Percentiles rank a stretch among this genome's conserved stretches.
Conservation (phyloP, 1,140 invertebrate species). For the Stegodyphus dumicola region DNA sequence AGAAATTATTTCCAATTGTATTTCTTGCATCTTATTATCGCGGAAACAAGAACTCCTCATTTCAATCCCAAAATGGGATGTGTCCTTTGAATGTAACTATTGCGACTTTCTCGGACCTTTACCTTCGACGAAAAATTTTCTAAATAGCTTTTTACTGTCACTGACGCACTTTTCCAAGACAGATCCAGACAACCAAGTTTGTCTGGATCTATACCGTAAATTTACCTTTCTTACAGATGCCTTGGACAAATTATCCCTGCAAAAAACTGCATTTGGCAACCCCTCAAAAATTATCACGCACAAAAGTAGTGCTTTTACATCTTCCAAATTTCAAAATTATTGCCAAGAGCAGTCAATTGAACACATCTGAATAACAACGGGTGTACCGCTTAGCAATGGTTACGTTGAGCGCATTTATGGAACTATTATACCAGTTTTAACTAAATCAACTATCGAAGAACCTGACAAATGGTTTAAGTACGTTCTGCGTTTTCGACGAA, state of each 20-base stretch:
- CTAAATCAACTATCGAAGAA: not conserved
- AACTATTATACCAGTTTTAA: not conserved
- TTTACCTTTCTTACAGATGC: not conserved
- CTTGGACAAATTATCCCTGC: constrained; percentile 3
- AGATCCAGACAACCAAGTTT: no score
- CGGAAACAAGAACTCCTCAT: no score
- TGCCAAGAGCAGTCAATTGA: not conserved
- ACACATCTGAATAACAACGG: constrained; percentile 5
- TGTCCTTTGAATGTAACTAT: no score
- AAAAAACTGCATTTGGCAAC: constrained; percentile 2
- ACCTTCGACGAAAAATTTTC: no score
- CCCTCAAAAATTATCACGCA: not conserved
- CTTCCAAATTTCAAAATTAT: not conserved
- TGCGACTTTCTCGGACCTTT: no score
- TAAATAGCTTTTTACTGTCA: no score
- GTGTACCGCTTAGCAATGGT: not conserved
- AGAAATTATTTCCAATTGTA: no score
- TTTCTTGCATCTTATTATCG: no score
- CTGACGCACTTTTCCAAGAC: no score
- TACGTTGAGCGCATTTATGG: not conserved
- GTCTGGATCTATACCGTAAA: not conserved
- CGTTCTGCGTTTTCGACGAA: not conserved
- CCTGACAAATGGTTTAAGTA: not conserved
- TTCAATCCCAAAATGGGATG: no score
- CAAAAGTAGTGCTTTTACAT: not conserved